Evolutionary conservation across 2,888 invertebrate genomes (phyloP).

Genomic region (Pyrochroa serraticornis): DNA sequence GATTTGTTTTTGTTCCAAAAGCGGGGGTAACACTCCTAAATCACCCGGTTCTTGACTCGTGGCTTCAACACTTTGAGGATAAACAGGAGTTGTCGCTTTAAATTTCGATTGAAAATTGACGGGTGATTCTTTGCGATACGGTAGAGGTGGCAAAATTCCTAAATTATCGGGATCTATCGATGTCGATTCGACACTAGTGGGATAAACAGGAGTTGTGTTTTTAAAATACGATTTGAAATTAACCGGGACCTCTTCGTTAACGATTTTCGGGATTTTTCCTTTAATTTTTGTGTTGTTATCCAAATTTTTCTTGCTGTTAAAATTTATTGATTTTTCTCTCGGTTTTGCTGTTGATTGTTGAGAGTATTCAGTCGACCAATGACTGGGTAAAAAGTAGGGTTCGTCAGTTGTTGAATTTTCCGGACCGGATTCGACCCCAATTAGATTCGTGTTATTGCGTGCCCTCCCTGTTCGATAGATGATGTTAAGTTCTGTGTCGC

Average conservation of each 20-base stretch:
- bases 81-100: constrained; percentile 46
- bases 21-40: constrained; percentile 18
- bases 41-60: constrained; percentile 33
- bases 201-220: constrained; percentile 43
- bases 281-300: constrained; percentile 2
- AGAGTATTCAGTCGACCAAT: constrained; percentile 62
- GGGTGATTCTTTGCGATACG: neutral
- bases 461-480: constrained; percentile 42
- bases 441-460: constrained; percentile 50
- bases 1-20: neutral
- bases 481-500: constrained; percentile 47
- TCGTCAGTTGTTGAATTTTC: constrained; percentile 58
- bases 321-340: neutral
- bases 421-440: constrained; percentile 59
- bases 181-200: constrained; percentile 27
- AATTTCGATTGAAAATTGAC: constrained; percentile 41
- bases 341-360: constrained; percentile 23
- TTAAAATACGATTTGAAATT: constrained; percentile 39
- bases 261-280: constrained; percentile 3
- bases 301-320: constrained; percentile 8
- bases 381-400: constrained; percentile 61
- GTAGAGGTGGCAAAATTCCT: constrained; percentile 25
- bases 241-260: constrained; percentile 15
- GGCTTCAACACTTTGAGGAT: constrained; percentile 44
- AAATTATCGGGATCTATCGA: constrained; percentile 7